Base-by-base conservation (phyloP, 2,113 vertebrate genomes). In the Tylochromis polylepis region DNA sequence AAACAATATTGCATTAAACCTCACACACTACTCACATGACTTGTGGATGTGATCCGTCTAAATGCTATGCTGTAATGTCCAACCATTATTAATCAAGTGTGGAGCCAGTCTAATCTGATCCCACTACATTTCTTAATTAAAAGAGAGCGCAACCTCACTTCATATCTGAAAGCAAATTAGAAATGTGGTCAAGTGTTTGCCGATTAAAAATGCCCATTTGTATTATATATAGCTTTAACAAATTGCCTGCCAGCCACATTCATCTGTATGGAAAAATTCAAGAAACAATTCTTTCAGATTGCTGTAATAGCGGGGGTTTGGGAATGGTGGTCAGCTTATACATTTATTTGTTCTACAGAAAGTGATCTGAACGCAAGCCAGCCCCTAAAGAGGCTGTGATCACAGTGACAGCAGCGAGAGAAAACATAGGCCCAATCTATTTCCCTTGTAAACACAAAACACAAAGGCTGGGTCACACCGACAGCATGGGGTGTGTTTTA, bases 401-500 rank as follows among this genome's bases (percentile, higher is more conserved):
- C 90, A 89, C 83, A 93, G 77, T 77, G 90, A 88, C 85, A 89
- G 88, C 62, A 18, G 75, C 3, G 46, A 80, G 81, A 86, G 91
- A 88, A 92, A 51, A 87, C 58, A 89, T 70, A 85, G 81, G 85
- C 86, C 78, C 59, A 87, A 84, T 93, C 90, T 29, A 67, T 92
- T 91, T 86, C 83, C 89, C 70, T 82, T 31, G 82, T 56, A 88
- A 93, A 91, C 67, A 85, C 11, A 38, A 8, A 83, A 85, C 87
- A 94, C 90, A 94, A 93, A 93, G 91, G 84, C 85, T 80, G 77
- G 90, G 93, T 93, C 89, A 91, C 72, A 83, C 88, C 15, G 18
- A 85, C 89, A 91, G 92, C 94, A 94, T 87, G 93, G 92, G 92
- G 91, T 86, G 89, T 94, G 93, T 93, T 94, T 91, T 86, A 91